phyloP scores from a whole-genome alignment of 2,113 vertebrate species.

The Xiphophorus couchianus region DNA sequence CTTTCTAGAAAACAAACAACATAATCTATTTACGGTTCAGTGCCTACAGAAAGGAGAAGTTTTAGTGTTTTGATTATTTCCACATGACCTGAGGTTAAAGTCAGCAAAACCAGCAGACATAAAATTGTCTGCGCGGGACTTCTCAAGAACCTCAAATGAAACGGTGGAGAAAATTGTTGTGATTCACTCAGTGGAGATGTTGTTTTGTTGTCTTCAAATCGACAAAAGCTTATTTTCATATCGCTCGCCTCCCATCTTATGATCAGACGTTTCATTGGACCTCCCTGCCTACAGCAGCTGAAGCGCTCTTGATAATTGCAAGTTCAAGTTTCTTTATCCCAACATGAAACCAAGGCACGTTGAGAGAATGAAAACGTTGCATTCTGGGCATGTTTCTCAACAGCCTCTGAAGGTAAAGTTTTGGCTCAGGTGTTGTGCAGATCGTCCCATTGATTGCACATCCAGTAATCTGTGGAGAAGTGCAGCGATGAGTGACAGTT shows the following conservation, averaged over 20 bases:
- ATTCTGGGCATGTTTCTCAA: neutral
- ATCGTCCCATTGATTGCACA: neutral
- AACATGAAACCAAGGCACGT: neutral
- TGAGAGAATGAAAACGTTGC: neutral
- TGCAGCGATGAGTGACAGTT: slow-evolving; percentile 43
- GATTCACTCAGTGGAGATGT: neutral
- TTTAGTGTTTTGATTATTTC: neutral
- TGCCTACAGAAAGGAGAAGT: neutral
- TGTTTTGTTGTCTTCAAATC: neutral
- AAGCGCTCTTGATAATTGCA: neutral
- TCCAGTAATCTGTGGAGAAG: slow-evolving; percentile 35
- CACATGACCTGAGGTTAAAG: neutral
- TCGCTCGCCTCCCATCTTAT: neutral
- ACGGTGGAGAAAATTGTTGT: neutral
- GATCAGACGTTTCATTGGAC: neutral
- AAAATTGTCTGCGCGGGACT: neutral
- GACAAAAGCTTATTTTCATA: neutral
- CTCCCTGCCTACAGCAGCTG: neutral
- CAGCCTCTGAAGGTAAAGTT: slow-evolving; percentile 18
- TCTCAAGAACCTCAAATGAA: neutral
- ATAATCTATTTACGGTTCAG: neutral
- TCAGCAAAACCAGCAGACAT: neutral
- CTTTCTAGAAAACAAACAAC: neutral
- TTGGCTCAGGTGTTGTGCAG: slow-evolving; percentile 55
- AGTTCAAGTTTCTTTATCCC: neutral